A percentile compares a stretch with the other conserved stretches of the same genome.
Conservation (phyloP, 2,797 vertebrate species). For the Sebastes nivosus region DNA sequence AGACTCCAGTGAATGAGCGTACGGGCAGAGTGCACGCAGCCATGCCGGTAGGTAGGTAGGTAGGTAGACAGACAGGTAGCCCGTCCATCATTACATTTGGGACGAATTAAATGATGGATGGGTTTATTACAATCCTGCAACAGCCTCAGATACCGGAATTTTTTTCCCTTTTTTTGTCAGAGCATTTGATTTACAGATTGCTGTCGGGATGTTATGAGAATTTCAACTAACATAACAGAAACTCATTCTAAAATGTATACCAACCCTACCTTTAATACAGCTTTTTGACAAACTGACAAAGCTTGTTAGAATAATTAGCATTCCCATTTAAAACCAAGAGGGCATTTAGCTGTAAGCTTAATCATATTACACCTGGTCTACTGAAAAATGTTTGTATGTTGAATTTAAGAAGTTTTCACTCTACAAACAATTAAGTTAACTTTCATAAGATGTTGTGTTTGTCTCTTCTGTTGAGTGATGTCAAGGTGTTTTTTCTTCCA, state of each 20-base stretch:
- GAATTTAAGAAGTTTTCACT: background rate
- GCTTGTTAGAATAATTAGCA: background rate
- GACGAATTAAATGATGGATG: rapidly evolving
- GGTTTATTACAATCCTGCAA: no score
- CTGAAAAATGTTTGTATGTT: background rate
- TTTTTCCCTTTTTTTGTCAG: no score
- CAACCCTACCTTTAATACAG: background rate
- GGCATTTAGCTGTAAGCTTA: background rate
- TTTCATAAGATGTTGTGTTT: background rate
- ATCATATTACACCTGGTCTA: background rate
- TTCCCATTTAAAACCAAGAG: background rate
- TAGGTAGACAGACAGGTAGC: no score
- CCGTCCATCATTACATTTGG: no score
- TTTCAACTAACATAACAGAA: no score
- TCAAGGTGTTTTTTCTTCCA: background rate
- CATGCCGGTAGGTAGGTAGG: no score
- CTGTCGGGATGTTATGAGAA: rapidly evolving
- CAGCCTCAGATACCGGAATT: rapidly evolving
- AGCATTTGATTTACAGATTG: no score
- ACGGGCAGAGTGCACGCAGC: no score
- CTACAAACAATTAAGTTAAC: background rate
- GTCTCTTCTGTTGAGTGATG: background rate
- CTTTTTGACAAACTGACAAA: background rate
- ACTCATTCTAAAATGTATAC: no score
- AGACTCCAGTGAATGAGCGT: no score